Percentiles rank a stretch among this genome's conserved stretches.
These are phyloP conservation scores for Synaphobranchus kaupii DNA, from an alignment of 2,797 vertebrate genomes.

Conservation along the genomic window DNA sequence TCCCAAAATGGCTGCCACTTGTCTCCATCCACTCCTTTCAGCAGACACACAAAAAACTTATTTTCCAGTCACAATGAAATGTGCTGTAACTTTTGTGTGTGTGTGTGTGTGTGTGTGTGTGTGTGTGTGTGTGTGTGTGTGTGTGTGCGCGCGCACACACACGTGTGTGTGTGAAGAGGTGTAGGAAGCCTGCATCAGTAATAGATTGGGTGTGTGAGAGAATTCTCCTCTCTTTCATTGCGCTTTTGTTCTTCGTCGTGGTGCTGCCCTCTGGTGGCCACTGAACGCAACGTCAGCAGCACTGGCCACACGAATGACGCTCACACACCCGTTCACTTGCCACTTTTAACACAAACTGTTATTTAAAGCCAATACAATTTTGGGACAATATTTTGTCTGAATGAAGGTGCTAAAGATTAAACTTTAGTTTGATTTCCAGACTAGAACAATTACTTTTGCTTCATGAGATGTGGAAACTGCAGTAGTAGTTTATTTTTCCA, in stretches of 20 bases:
- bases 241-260: not conserved
- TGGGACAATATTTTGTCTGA: too few relatives aligned
- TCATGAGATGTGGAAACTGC: too few relatives aligned
- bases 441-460: too few relatives aligned
- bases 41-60: not conserved
- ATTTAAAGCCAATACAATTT: too few relatives aligned
- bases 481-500: too few relatives aligned
- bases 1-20: not conserved
- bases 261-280: slow-evolving; percentile 57
- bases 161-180: not conserved
- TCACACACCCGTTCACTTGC: not conserved
- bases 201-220: not conserved
- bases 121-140: not conserved
- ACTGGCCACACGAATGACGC: not conserved
- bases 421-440: too few relatives aligned
- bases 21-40: not conserved
- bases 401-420: too few relatives aligned
- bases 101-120: not conserved
- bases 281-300: not conserved
- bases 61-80: slow-evolving; percentile 36
- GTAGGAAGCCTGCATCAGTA: not conserved
- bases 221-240: not conserved
- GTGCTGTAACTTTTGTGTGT: not conserved
- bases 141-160: not conserved
- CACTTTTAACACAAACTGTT: too few relatives aligned